Evolutionary conservation across 2,888 invertebrate species (phyloP), one percentile per base, ranked within the genome.

Genomic region (Cantharis rufa): DNA sequence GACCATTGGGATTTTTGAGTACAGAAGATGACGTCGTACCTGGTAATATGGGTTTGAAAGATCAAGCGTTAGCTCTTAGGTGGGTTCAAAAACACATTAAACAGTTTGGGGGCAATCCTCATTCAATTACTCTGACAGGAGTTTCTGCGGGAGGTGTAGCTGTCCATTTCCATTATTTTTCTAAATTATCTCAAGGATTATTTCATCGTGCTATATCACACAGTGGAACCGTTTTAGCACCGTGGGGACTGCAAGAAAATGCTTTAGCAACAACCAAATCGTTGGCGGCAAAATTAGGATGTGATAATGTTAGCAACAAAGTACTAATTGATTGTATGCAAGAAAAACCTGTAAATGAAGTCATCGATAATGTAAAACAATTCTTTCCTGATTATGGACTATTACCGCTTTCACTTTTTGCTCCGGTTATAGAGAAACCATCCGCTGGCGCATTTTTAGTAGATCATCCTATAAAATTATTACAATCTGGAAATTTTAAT

Each of bases 111-210:
- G 94, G 94, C 0, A 90, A 94, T 87, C 90, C 93, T 1, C 89
- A 91, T 61, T 91, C 91, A 78, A 89, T 94, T 18, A 92, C 93
- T 0, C 83, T 94, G 1, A 86, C 91, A 0, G 94, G 94, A 1
- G 89, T 90, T 80, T 93, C 94, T 3, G 92, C 94, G 0, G 94
- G 94, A 0, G 93, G 91, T 48, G 93, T 91, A 1, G 92, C 93
- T 80, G 93, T 93, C 0, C 93, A 94, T 85, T 92, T 93, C 81
- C 94, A 94, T 78, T 91, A 92, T 80, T 81, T 94, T 10, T 92
- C 93, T 0, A 90, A 91, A 0, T 82, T 91, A 80, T 91, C 92
- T 15, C 81, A 73, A 75, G 83, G 90, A 9, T 87, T 89, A 87
- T 89, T 91, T 82, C 84, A 88, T 79, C 86, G 90, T 16, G 93